These are phyloP conservation scores for Lagocephalus sceleratus DNA, from an alignment of 2,797 vertebrate genomes.

Conservation along the genomic window DNA sequence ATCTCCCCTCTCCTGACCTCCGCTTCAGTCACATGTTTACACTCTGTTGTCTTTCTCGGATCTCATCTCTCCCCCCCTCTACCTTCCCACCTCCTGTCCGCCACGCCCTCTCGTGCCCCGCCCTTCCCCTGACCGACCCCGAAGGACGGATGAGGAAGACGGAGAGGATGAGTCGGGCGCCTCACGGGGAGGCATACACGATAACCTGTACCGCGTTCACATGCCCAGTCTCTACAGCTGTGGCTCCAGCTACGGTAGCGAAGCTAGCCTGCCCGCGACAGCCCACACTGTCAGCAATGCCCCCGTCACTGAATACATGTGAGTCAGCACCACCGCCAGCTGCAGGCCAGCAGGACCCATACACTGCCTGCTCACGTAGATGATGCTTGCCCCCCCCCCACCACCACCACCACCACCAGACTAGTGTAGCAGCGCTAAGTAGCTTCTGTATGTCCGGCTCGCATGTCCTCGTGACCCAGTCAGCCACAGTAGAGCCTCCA, in stretches of 20 bases:
- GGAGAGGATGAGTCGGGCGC: conserved; percentile 91
- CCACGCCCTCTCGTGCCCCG: conserved; percentile 55
- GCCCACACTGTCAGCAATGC: conserved; percentile 99
- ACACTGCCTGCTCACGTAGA: conserved; percentile 60
- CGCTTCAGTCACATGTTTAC: conserved; percentile 71
- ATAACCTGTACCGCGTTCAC: conserved; percentile 98
- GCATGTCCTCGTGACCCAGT: conserved; percentile 40
- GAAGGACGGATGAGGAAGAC: conserved; percentile 90
- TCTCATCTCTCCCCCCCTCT: conserved; percentile 38
- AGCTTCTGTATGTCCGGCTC: conserved; percentile 25
- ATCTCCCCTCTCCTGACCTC: conserved; percentile 55
- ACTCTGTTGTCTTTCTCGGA: conserved; percentile 74
- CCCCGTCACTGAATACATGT: conserved; percentile 99
- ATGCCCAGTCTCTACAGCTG: conserved; percentile 99
- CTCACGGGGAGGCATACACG: conserved; percentile 78
- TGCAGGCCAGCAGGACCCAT: conserved; percentile 55
- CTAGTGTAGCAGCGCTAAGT: too few relatives aligned
- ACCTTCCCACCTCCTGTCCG: conserved; percentile 40
- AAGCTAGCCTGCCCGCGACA: conserved; percentile 96
- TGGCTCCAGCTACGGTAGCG: conserved; percentile 98
- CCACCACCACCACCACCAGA: too few relatives aligned
- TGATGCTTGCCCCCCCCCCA: conserved; percentile 40
- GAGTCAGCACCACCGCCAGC: conserved; percentile 76
- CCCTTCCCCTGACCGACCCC: conserved; percentile 53
- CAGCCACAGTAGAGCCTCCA: conserved; percentile 27